Percentiles rank a stretch among this genome's conserved stretches.
Conservation (phyloP, 2,888 invertebrate species). For the Conops quadrifasciatus region DNA sequence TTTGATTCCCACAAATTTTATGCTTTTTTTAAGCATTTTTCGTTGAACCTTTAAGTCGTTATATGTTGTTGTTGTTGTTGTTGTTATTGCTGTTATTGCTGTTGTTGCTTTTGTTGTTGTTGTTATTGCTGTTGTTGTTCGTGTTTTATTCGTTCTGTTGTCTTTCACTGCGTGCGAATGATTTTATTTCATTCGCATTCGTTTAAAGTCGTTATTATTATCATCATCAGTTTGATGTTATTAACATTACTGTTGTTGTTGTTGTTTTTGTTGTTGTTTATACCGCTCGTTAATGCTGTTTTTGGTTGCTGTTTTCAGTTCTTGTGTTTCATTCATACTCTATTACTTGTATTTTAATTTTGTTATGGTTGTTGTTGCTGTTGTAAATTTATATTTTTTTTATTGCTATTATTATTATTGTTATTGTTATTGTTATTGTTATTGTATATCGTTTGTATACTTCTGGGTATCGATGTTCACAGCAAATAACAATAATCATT, state of each 20-base stretch:
- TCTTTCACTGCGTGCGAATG: too few relatives aligned
- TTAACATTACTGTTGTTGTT: too few relatives aligned
- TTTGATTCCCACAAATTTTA: not conserved
- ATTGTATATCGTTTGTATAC: slow-evolving; percentile 4
- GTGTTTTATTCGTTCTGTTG: not conserved
- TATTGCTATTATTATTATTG: slow-evolving; percentile 21
- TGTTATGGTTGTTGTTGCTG: not conserved
- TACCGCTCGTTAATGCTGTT: not conserved
- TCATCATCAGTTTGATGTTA: too few relatives aligned
- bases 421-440: slow-evolving; percentile 3
- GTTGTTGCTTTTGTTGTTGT: not conserved
- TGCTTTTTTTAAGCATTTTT: not conserved
- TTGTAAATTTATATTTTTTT: not conserved
- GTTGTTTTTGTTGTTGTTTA: too few relatives aligned
- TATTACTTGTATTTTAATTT: not conserved
- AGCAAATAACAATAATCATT: slow-evolving; percentile 12
- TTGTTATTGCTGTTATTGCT: not conserved
- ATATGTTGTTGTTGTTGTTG: too few relatives aligned
- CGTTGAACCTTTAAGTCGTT: too few relatives aligned
- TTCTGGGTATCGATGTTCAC: slow-evolving; percentile 5
- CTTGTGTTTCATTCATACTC: not conserved
- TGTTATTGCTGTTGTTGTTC: not conserved
- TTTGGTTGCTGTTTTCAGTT: not conserved
- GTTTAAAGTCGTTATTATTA: too few relatives aligned
- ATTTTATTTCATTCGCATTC: too few relatives aligned